Evolutionary conservation across 1,140 invertebrate genomes (phyloP), one percentile per base, ranked within the genome.

Genomic region (Metopolophium dirhodum): DNA sequence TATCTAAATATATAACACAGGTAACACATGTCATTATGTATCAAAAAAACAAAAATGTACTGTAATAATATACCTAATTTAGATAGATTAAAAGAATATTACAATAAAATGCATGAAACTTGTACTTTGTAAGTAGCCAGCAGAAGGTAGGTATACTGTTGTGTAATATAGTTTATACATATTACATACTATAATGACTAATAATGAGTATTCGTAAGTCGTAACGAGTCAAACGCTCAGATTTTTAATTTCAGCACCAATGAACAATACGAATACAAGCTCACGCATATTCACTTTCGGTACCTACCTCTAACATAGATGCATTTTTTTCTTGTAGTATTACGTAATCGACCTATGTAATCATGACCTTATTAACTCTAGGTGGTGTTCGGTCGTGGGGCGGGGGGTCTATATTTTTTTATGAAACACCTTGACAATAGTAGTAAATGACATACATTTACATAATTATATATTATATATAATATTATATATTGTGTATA

Each of bases 181-280:
- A n/a, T n/a, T n/a, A n/a, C n/a, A n/a, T 8, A 68, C 61, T 77
- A 57, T 57, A 77, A 77, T 77, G 30, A 77, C n/a, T 77, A n/a
- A 18, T 77, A 77, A 77, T 77, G 61, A 77, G 61, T 77, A 77
- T 77, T 77, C 14, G 61, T 77, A 77, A 77, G 30, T 77, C 14
- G 61, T 77, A 77, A 77, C 61, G 61, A n/a, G 14, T 7, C 14
- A n/a, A 77, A 77, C 51, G 51, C 61, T n/a, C 61, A n/a, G 61
- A n/a, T 77, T 77, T 77, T 77, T 77, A 77, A 77, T 77, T 77
- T 77, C n/a, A 77, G 61, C 30, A 77, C n/a, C 61, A 77, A 77
- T 77, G 30, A 77, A 77, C 61, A 68, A 30, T 68, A 22, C 22
- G 51, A 7, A 0, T 54, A 68, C 30, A 77, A 77, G 61, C 30